Evolutionary conservation across 2,113 vertebrate species (phyloP), one percentile per base, ranked within the genome.

Genomic region (Erythrocercus mccallii): DNA sequence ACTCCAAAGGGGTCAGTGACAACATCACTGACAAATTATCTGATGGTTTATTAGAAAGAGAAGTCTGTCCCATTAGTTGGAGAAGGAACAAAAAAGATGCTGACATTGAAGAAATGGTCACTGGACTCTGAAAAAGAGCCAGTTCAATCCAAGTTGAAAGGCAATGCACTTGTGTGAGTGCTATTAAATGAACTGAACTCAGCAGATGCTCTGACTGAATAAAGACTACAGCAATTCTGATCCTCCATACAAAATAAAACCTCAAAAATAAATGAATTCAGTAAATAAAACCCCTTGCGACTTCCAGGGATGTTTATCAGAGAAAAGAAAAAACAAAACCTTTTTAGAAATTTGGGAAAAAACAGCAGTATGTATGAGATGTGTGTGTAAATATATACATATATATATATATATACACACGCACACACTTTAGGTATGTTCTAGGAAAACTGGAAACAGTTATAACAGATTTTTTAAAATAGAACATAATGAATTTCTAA

Each of bases 401-500:
- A 23, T 13, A 47, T 53, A 38, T 18, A 57, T 24, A 42, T 10
- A 31, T 27, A 23, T 13, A 9, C 11, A 79, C 4, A 86, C 10
- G 64, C 15, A 58, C 30, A 71, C 48, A 2, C 24, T 83, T 77
- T 27, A 17, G 68, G 37, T 69, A 85, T 22, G 20, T 15, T 51
- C 78, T 81, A n/a, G 53, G 87, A 85, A 60, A 94, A 94, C 31
- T 72, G 45, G 78, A 92, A 94, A 81, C 31, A 80, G 62, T 69
- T 71, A 12, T 25, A 79, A 74, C 35, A 90, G 65, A 57, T 64
- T 89, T 64, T 90, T 94, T 20, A 50, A 93, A 93, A 90, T 20
- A 89, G 53, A 92, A 87, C 35, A 19, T 60, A 78, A 82, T 73
- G 90, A 88, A 92, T 86, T 96, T 78, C 74, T 92, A 77, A 94